A percentile compares a stretch with the other conserved stretches of the same genome.
Conservation (phyloP, 2,113 vertebrate species). For the Nannospalax galili region DNA sequence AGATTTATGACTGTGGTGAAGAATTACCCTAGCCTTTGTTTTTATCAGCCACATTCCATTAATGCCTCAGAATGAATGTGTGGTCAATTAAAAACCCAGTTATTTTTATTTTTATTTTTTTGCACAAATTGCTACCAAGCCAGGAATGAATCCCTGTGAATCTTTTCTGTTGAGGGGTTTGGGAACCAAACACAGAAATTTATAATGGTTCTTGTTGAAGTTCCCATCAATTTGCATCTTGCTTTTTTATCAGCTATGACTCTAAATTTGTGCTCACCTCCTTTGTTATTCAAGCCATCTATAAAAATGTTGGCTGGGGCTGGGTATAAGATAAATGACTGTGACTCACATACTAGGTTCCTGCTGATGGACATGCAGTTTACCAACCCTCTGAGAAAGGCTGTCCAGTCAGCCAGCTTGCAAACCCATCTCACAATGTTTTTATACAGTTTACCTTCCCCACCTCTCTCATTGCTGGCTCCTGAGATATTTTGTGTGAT, state of each 20-base stretch:
- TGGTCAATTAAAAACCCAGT: conserved; percentile 67
- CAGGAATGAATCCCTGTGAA: conserved; percentile 59
- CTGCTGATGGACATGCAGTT: not conserved
- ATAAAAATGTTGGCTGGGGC: not conserved
- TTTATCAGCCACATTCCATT: conserved; percentile 77
- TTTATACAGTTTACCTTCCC: not conserved
- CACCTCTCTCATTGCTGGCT: not conserved
- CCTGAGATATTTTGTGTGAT: not conserved
- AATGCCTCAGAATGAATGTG: conserved; percentile 68
- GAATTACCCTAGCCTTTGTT: conserved; percentile 66
- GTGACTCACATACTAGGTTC: not conserved
- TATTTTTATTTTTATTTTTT: conserved; percentile 47
- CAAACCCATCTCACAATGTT: not conserved
- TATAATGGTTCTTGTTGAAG: conserved; percentile 29
- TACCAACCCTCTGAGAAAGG: not conserved
- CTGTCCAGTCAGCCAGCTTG: not conserved
- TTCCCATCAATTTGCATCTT: conserved; percentile 4
- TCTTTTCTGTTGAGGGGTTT: not conserved
- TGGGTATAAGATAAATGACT: not conserved
- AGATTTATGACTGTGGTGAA: conserved; percentile 71
- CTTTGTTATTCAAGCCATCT: conserved; percentile 21
- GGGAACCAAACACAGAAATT: conserved; percentile 33
- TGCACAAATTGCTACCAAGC: conserved; percentile 29
- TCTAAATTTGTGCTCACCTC: conserved; percentile 20
- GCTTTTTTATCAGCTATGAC: conserved; percentile 30